Base-by-base conservation (phyloP, 2,888 invertebrate species). In the Trichopoda pennipes region DNA sequence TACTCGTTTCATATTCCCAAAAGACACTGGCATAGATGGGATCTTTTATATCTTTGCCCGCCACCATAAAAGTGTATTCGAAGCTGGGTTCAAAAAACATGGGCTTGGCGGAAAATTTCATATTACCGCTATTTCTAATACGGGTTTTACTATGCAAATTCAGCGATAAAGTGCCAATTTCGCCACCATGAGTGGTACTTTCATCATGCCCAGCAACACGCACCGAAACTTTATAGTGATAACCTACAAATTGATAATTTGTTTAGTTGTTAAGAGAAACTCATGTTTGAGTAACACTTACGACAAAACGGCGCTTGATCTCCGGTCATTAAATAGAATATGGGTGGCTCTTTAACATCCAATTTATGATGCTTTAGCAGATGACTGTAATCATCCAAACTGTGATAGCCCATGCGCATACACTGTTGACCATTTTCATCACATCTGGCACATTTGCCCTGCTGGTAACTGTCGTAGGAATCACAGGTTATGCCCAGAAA, bases 401-500 rank as follows among this genome's bases (percentile, higher is more conserved):
- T 94, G 80, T 94, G 92, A 85, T 92, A 93, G 1, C 96, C 95
- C 92, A 96, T 94, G 64, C 94, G 94, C 51, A 95, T 92, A 87
- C 95, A 95, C 47, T 93, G 92, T 86, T 94, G 94, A 42, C 93
- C 94, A 84, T 93, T 92, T 85, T 92, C 91, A 64, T 93, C 93
- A 87, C 96, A 96, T 61, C 93, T 93, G 66, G 94, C 93, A 87
- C 96, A 96, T 85, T 93, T 93, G 6, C 95, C 96, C 63, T 92
- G 93, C 81, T 93, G 91, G 87, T 95, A 95, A 58, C 94, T 93
- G 94, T 96, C 95, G 91, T 94, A 96, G 21, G 95, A 95, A 17
- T 94, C 92, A 88, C 98, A 98, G 73, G 95, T 94, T 73, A 96
- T 94, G 0, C 94, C 95, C 87, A 94, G 92, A 88, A 95, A 98